Evolutionary conservation across 2,113 vertebrate genomes (phyloP), one percentile per base, ranked within the genome.

Genomic region (Tinamus guttatus): DNA sequence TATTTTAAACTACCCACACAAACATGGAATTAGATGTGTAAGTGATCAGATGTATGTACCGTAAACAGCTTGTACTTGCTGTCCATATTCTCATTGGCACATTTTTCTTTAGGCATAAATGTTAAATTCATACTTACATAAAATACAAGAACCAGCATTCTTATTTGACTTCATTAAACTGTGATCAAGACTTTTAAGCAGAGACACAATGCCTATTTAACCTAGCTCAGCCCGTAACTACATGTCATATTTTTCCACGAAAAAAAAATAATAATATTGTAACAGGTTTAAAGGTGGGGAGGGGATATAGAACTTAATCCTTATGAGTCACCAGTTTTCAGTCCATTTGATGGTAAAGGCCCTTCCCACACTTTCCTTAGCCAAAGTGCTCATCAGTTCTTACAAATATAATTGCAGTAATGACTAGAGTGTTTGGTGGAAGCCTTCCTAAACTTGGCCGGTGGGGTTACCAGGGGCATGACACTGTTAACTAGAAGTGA

Each of bases 331-430:
- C 30, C 5, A 73, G 27, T 85, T 95, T 93, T 81, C 85, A 75
- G 54, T 43, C 85, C 51, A 74, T 85, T 96, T 85, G 41, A 62
- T 2, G 3, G 56, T 59, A 90, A 73, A 76, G 7, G 13, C 32
- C 49, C 30, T 87, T 95, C 87, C 87, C 60, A 63, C 70, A 51
- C 52, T 65, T 25, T 51, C 89, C 36, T 77, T 95, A 87, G 56
- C 45, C 60, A 62, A 90, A 20, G 3, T 89, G 80, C 25, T 87
- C 90, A 73, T 96, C 95, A 96, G 63, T 14, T 68, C 67, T 78
- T 94, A 63, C 12, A 87, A 80, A 28, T 85, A 70, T 93, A 96
- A 95, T 96, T 95, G 93, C 56, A 90, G 38, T 96, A 96, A 96
- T 95, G 69, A 93, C 64, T 71, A 68, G 71, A 85, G 0, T 0